A percentile compares a stretch with the other conserved stretches of the same genome.
phyloP scores from a whole-genome alignment of 1,140 invertebrate species.

The Diachasmimorpha longicaudata region DNA sequence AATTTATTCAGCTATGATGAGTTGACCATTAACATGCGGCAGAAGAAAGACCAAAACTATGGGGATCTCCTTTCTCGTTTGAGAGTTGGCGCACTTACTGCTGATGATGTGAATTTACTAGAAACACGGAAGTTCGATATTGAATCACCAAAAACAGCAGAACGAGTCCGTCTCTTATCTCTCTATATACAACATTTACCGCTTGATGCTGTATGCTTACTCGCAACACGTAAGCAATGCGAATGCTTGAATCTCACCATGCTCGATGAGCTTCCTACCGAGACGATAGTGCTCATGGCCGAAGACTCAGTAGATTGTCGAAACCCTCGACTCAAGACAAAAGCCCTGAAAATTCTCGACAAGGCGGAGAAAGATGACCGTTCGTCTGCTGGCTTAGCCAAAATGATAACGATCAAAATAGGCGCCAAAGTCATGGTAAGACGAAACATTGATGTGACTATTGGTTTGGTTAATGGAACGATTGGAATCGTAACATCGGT shows the following conservation, averaged over 20 bases:
- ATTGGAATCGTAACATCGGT: slow-evolving; percentile 35
- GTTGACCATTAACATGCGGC: slow-evolving; percentile 38
- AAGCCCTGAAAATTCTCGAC: slow-evolving; percentile 9
- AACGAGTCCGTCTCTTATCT: slow-evolving; percentile 24
- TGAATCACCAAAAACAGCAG: background rate
- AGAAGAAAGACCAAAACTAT: slow-evolving; percentile 31
- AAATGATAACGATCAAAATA: slow-evolving; percentile 41
- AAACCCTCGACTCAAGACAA: background rate
- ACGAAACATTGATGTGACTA: slow-evolving; percentile 48
- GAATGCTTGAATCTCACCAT: slow-evolving; percentile 7
- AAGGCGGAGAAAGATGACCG: background rate
- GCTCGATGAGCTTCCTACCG: background rate
- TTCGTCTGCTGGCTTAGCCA: slow-evolving; percentile 15
- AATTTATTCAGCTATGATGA: slow-evolving; percentile 35
- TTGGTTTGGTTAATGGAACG: slow-evolving; percentile 41
- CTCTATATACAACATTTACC: slow-evolving; percentile 22
- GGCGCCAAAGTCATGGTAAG: slow-evolving; percentile 43
- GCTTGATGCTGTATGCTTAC: slow-evolving; percentile 26
- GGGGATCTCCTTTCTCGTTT: slow-evolving; percentile 28
- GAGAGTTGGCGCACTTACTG: slow-evolving; percentile 19
- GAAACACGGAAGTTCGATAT: slow-evolving; percentile 29
- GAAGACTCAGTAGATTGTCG: slow-evolving; percentile 14
- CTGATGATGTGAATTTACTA: slow-evolving; percentile 19
- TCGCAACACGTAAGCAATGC: slow-evolving; percentile 14
- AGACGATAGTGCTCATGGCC: slow-evolving; percentile 2